phyloP scores from a whole-genome alignment of 30 jellyfish, hydroid and myxozoan genomes.

The Euphysa ruthae region DNA sequence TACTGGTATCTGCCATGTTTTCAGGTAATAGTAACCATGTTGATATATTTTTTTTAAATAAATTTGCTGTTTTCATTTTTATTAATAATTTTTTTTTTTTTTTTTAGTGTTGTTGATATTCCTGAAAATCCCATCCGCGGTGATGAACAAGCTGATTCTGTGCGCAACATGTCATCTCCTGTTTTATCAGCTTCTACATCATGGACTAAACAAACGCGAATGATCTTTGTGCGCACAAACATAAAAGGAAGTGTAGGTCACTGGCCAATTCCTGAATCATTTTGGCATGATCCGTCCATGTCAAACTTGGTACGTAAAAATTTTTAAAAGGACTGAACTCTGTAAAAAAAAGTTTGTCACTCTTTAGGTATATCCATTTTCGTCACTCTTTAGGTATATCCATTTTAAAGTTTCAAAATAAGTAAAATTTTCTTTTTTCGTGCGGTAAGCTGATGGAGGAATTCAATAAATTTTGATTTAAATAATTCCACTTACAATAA shows the following conservation, averaged over 20 bases:
- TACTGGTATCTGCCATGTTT: no score
- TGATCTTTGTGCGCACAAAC: slow-evolving; percentile 81
- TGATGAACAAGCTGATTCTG: slow-evolving; percentile 61
- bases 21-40: no score
- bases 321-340: background rate
- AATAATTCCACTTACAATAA: no score
- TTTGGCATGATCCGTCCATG: slow-evolving; percentile 96
- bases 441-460: no score
- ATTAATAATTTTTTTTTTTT: no score
- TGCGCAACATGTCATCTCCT: slow-evolving; percentile 35
- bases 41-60: no score
- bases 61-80: no score
- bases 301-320: slow-evolving; percentile 47
- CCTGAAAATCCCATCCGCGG: slow-evolving; percentile 89
- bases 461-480: no score
- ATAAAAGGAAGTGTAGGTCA: slow-evolving; percentile 88
- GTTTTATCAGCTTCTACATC: slow-evolving; percentile 41
- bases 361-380: background rate
- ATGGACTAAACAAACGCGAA: slow-evolving; percentile 80
- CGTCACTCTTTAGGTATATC: background rate
- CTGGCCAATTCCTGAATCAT: slow-evolving; percentile 99
- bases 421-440: no score
- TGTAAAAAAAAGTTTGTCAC: background rate
- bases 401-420: no score
- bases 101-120: slow-evolving; percentile 35